phyloP scores from a whole-genome alignment of 1,140 invertebrate genomes.

The Drosophila athabasca region DNA sequence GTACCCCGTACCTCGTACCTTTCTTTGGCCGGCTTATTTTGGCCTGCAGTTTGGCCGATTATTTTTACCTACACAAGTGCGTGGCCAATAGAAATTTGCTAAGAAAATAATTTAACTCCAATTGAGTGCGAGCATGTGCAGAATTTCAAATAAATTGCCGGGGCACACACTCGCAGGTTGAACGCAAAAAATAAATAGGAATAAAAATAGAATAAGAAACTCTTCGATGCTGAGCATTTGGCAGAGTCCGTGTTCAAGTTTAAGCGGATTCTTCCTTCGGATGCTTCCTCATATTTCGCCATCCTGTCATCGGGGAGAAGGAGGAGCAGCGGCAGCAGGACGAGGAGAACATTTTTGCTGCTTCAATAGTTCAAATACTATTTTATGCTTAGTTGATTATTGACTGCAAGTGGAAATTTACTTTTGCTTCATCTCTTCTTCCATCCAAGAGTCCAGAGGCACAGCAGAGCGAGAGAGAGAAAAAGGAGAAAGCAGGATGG shows the following conservation, averaged over 20 bases:
- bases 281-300: constrained; percentile 24
- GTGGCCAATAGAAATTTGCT: constrained; percentile 50
- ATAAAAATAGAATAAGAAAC: constrained; percentile 35
- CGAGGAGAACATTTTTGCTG: constrained; percentile 69
- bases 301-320: constrained; percentile 24
- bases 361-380: constrained; percentile 82
- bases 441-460: constrained; percentile 10
- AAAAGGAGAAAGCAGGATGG: constrained; percentile 10
- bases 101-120: constrained; percentile 76
- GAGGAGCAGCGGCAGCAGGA: constrained; percentile 14
- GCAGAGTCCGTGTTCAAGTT: constrained; percentile 54
- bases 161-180: constrained; percentile 22
- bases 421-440: constrained; percentile 48
- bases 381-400: constrained; percentile 83
- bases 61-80: constrained; percentile 48
- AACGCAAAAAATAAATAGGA: constrained; percentile 16
- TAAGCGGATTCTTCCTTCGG: constrained; percentile 66
- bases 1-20: constrained; percentile 47
- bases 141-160: constrained; percentile 70
- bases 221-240: constrained; percentile 30
- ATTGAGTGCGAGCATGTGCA: constrained; percentile 78
- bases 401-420: constrained; percentile 69
- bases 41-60: constrained; percentile 3
- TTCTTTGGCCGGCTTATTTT: constrained; percentile 36
- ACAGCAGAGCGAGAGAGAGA: background rate